A percentile compares a stretch with the other conserved stretches of the same genome.
phyloP scores from a whole-genome alignment of 30 jellyfish, hydroid and myxozoan species.

The Hydractinia echinata region DNA sequence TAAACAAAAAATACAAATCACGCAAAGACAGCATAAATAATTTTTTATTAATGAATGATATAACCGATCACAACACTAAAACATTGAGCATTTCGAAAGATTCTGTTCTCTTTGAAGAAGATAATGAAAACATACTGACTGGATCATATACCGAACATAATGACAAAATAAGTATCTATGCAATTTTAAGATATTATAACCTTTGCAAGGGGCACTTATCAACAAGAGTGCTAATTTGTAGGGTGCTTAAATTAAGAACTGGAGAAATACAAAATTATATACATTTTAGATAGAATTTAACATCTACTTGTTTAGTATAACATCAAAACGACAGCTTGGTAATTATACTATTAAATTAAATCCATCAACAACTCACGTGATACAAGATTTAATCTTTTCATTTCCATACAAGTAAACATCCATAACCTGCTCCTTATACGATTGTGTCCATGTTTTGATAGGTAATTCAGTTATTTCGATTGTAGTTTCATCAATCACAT shows the following conservation, averaged over 20 bases:
- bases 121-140: no score
- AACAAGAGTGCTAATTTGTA: no score
- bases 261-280: no score
- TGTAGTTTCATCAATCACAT: conserved; percentile 60
- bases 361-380: conserved; percentile 42
- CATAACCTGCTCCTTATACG: conserved; percentile 77
- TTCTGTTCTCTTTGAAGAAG: no score
- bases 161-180: no score
- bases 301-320: no score
- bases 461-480: conserved; percentile 93
- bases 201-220: no score
- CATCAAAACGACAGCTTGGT: no score
- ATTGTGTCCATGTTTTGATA: conserved; percentile 87
- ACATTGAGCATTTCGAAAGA: neutral
- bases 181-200: no score
- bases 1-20: neutral
- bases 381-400: conserved; percentile 63
- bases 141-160: no score
- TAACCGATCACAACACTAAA: neutral
- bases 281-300: no score
- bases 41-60: neutral
- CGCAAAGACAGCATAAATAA: neutral
- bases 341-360: neutral
- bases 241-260: no score
- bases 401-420: conserved; percentile 77